These are phyloP conservation scores for Cistogaster globosa DNA, from an alignment of 2,888 invertebrate genomes.

Conservation along the genomic window DNA sequence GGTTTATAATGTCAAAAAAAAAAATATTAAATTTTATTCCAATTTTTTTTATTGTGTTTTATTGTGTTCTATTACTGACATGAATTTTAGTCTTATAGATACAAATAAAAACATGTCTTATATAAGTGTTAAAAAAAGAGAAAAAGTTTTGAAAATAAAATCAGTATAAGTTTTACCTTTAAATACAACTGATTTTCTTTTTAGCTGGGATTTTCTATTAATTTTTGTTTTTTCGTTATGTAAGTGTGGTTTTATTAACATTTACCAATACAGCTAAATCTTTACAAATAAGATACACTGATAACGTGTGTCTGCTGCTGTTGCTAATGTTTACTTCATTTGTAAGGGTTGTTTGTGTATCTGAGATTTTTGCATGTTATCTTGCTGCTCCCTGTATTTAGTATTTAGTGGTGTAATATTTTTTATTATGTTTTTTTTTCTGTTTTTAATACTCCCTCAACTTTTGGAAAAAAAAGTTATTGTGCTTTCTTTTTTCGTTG, in stretches of 20 bases:
- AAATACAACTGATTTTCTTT: conserved; percentile 61
- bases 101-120: conserved; percentile 81
- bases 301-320: conserved; percentile 69
- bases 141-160: neutral
- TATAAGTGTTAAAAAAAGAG: conserved; percentile 51
- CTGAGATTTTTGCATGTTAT: conserved; percentile 69
- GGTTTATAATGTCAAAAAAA: no score
- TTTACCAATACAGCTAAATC: neutral
- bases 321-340: conserved; percentile 48
- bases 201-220: conserved; percentile 63
- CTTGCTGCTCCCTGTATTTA: conserved; percentile 53
- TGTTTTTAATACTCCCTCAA: conserved; percentile 9
- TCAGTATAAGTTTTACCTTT: neutral
- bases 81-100: conserved; percentile 83
- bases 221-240: conserved; percentile 13
- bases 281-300: conserved; percentile 7
- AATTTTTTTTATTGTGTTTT: conserved; percentile 5
- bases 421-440: conserved; percentile 16
- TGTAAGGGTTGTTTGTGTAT: conserved; percentile 69
- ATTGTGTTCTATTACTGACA: conserved; percentile 74
- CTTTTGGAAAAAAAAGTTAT: neutral
- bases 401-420: conserved; percentile 5
- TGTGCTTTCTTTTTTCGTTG: neutral
- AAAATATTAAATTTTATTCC: no score
- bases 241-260: conserved; percentile 53